phyloP scores from a whole-genome alignment of 2,888 invertebrate genomes.

The Pollenia griseotomentosa region DNA sequence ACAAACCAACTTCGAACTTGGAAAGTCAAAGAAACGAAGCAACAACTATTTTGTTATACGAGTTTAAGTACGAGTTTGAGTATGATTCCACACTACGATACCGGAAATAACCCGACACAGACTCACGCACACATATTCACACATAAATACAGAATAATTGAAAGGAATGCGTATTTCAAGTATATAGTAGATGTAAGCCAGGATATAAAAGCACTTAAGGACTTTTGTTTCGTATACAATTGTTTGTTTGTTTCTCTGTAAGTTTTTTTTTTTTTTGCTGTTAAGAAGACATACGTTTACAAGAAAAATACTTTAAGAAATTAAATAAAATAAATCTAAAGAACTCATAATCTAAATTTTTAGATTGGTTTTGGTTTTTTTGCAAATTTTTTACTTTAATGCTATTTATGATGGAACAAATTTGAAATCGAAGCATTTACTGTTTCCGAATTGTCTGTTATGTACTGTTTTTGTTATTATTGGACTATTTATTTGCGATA shows the following conservation, averaged over 20 bases:
- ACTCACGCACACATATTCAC: not conserved
- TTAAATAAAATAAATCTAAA: slow-evolving; percentile 54
- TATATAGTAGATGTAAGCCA: slow-evolving; percentile 59
- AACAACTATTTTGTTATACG: slow-evolving; percentile 58
- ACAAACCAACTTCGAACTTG: slow-evolving; percentile 49
- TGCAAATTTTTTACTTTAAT: not conserved
- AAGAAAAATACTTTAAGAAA: slow-evolving; percentile 48
- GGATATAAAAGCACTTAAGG: slow-evolving; percentile 70
- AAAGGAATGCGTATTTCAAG: slow-evolving; percentile 59
- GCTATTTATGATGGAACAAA: too few relatives aligned
- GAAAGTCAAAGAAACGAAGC: slow-evolving; percentile 48
- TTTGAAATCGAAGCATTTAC: too few relatives aligned
- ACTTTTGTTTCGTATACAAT: slow-evolving; percentile 61
- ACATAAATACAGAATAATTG: slow-evolving; percentile 47
- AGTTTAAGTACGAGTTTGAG: slow-evolving; percentile 18
- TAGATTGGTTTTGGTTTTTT: slow-evolving; percentile 22
- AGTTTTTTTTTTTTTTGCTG: slow-evolving; percentile 1
- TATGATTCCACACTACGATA: not conserved
- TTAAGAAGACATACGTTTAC: slow-evolving; percentile 41
- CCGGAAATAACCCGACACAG: slow-evolving; percentile 44
- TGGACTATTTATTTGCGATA: too few relatives aligned
- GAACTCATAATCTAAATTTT: slow-evolving; percentile 42
- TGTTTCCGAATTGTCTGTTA: too few relatives aligned
- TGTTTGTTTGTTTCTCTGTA: not conserved
- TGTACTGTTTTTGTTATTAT: too few relatives aligned